A percentile compares a stretch with the other conserved stretches of the same genome.
phyloP scores from a whole-genome alignment of 1,140 invertebrate species.

The Monomorium pharaonis region DNA sequence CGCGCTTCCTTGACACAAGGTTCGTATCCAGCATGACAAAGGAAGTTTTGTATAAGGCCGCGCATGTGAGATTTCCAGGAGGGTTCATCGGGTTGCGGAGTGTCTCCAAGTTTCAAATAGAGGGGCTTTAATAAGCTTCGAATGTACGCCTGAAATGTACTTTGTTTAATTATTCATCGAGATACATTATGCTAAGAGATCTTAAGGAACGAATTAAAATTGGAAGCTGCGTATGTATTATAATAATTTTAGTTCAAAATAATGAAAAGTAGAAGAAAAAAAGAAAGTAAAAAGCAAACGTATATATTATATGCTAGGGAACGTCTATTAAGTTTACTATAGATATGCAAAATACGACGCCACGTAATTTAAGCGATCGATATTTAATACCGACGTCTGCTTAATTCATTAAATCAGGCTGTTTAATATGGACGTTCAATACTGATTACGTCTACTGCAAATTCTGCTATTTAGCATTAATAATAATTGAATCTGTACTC shows the following conservation, averaged over 20 bases:
- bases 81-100: conserved; percentile 85
- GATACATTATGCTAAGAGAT: not conserved
- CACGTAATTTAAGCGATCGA: not conserved
- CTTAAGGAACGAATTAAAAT: not conserved
- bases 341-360: not conserved
- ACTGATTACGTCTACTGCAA: not conserved
- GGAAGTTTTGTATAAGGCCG: conserved; percentile 87
- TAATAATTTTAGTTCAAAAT: not conserved
- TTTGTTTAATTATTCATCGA: not conserved
- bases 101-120: conserved; percentile 87
- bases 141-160: conserved; percentile 87
- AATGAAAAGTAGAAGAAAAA: not conserved
- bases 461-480: not conserved
- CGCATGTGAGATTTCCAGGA: conserved; percentile 87
- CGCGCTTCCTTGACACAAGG: conserved; percentile 90
- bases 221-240: not conserved
- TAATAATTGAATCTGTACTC: not conserved
- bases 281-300: not conserved
- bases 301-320: not conserved
- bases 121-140: conserved; percentile 87
- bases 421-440: not conserved
- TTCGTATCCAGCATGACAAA: conserved; percentile 90
- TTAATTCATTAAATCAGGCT: not conserved
- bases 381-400: not conserved
- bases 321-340: not conserved